Percentiles rank a stretch among this genome's conserved stretches.
phyloP scores from a whole-genome alignment of 2,113 vertebrate species.

The Bufo bufo region DNA sequence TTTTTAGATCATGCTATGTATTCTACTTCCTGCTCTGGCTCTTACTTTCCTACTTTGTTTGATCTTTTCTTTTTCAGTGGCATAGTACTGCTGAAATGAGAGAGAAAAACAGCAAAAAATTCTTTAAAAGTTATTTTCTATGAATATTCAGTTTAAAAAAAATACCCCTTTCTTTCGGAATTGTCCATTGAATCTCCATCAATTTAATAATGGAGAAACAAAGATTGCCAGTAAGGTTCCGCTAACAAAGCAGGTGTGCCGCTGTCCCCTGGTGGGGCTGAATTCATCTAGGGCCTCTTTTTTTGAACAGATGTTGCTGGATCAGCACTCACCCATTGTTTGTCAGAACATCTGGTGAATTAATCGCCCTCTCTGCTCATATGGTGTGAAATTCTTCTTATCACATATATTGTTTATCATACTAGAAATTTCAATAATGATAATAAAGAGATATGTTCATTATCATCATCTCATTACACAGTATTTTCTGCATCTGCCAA shows the following conservation, averaged over 20 bases:
- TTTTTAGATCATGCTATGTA: too few species aligned
- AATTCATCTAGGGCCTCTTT: constrained; percentile 25
- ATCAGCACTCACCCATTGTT: constrained; percentile 35
- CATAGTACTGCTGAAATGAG: too few species aligned
- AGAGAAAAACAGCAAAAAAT: too few species aligned
- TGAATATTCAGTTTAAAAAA: too few species aligned
- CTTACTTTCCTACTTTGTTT: too few species aligned
- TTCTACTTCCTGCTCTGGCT: too few species aligned
- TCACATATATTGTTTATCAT: background rate
- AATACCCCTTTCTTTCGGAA: too few species aligned
- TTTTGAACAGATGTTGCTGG: constrained; percentile 40
- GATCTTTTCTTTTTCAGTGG: too few species aligned
- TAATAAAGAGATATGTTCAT: constrained; percentile 11
- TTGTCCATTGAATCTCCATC: background rate
- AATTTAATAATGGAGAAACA: constrained; percentile 11
- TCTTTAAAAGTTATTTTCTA: too few species aligned
- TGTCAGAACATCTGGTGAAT: constrained; percentile 40
- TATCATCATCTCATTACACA: background rate
- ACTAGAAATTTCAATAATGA: background rate
- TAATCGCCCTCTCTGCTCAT: constrained; percentile 1
- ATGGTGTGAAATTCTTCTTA: constrained; percentile 10
- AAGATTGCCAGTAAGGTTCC: background rate
- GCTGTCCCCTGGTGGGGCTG: background rate
- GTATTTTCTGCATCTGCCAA: background rate
- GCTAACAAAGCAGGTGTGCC: constrained; percentile 19